phyloP scores from a whole-genome alignment of 2,888 invertebrate genomes.

The Chironomus riparius region DNA sequence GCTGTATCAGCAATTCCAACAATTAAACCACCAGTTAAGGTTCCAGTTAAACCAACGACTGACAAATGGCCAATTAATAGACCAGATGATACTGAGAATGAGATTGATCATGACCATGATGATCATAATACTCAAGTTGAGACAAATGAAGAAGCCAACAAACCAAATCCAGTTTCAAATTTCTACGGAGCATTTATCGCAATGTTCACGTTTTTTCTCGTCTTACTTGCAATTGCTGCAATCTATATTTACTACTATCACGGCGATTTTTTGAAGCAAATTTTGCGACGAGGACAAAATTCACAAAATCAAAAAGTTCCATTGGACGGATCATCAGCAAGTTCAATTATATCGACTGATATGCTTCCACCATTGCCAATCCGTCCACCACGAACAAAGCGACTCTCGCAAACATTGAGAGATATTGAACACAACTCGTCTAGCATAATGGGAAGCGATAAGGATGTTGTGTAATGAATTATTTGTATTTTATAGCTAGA shows the following conservation, averaged over 20 bases:
- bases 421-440: background rate
- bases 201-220: slow-evolving; percentile 56
- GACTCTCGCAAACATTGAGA: slow-evolving; percentile 32
- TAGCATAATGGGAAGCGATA: background rate
- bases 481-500: too few relatives aligned
- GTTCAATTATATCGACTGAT: background rate
- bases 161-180: slow-evolving; percentile 29
- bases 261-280: slow-evolving; percentile 55
- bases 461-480: background rate
- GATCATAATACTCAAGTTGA: slow-evolving; percentile 29
- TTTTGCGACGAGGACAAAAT: slow-evolving; percentile 47
- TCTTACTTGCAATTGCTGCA: slow-evolving; percentile 54
- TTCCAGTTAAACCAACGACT: slow-evolving; percentile 30
- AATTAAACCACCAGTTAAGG: slow-evolving; percentile 40
- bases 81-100: slow-evolving; percentile 27
- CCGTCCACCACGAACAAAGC: slow-evolving; percentile 38
- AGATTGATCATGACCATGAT: slow-evolving; percentile 25
- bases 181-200: slow-evolving; percentile 52
- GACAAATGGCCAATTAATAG: slow-evolving; percentile 27
- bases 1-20: slow-evolving; percentile 41
- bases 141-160: slow-evolving; percentile 32
- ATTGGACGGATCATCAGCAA: background rate
- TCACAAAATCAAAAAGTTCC: slow-evolving; percentile 27
- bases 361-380: slow-evolving; percentile 32
- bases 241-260: slow-evolving; percentile 70